Percentiles rank a stretch among this genome's conserved stretches.
phyloP scores from a whole-genome alignment of 2,888 invertebrate genomes.

The Tenthredo notha region DNA sequence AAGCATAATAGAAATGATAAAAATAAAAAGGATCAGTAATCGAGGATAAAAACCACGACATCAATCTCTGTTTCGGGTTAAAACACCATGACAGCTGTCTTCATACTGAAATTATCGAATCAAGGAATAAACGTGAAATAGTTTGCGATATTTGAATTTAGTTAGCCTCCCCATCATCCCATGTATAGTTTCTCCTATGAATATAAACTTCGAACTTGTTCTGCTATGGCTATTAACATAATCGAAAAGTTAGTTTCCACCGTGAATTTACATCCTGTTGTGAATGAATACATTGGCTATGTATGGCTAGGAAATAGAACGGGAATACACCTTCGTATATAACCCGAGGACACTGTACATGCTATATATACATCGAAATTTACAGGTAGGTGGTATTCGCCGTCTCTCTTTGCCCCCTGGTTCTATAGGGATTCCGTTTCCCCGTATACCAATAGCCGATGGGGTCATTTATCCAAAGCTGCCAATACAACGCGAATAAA shows the following conservation, averaged over 20 bases:
- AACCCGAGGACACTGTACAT: neutral
- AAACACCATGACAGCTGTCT: too few relatives aligned
- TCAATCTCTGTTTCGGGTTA: too few relatives aligned
- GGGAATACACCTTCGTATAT: neutral
- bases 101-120: neutral
- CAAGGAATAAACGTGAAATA: neutral
- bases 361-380: neutral
- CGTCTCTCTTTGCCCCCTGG: neutral
- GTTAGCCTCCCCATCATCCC: neutral
- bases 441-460: constrained; percentile 56
- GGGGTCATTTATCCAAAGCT: constrained; percentile 70
- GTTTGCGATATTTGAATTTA: neutral
- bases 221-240: neutral
- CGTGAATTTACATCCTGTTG: neutral
- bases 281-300: constrained; percentile 15
- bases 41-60: neutral
- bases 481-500: constrained; percentile 74
- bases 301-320: neutral
- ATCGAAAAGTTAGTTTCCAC: constrained; percentile 30
- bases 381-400: neutral
- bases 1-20: neutral
- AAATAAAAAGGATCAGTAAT: neutral
- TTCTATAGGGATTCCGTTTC: neutral
- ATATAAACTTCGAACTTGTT: constrained; percentile 26
- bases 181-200: neutral